phyloP scores from a whole-genome alignment of 2,113 vertebrate genomes.

The Steatornis caripensis region DNA sequence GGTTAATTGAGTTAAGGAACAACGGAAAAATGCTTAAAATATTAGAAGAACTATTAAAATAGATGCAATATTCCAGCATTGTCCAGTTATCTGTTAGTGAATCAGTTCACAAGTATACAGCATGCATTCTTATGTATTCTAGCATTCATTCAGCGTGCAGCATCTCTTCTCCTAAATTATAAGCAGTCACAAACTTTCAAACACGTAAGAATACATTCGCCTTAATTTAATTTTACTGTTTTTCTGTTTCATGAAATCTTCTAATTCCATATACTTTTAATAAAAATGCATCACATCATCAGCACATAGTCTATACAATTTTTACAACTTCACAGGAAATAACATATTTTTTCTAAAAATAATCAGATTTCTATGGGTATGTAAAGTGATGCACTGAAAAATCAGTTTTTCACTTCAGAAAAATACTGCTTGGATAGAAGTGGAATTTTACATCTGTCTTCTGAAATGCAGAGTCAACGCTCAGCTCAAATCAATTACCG shows the following conservation, averaged over 20 bases:
- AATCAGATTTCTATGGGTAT: background rate
- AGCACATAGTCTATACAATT: background rate
- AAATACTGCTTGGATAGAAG: background rate
- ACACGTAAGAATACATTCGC: background rate
- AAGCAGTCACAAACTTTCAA: constrained; percentile 40
- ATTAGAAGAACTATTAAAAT: constrained; percentile 28
- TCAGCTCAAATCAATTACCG: background rate
- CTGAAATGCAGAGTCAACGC: fast-evolving
- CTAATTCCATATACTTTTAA: background rate
- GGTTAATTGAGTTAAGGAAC: constrained; percentile 58
- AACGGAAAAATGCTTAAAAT: constrained; percentile 37
- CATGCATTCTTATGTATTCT: background rate
- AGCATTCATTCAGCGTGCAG: background rate
- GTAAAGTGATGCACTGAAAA: background rate
- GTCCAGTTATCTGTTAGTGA: constrained; percentile 7
- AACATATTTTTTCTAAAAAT: background rate
- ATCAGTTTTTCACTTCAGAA: background rate
- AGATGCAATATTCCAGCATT: background rate
- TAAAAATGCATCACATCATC: background rate
- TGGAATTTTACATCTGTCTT: background rate
- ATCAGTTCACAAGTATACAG: constrained; percentile 32
- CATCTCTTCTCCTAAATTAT: background rate
- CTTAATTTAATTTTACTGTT: background rate
- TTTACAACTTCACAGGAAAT: background rate
- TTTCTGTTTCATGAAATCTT: background rate